phyloP scores from a whole-genome alignment of 2,797 vertebrate species.

The Chromis chromis region DNA sequence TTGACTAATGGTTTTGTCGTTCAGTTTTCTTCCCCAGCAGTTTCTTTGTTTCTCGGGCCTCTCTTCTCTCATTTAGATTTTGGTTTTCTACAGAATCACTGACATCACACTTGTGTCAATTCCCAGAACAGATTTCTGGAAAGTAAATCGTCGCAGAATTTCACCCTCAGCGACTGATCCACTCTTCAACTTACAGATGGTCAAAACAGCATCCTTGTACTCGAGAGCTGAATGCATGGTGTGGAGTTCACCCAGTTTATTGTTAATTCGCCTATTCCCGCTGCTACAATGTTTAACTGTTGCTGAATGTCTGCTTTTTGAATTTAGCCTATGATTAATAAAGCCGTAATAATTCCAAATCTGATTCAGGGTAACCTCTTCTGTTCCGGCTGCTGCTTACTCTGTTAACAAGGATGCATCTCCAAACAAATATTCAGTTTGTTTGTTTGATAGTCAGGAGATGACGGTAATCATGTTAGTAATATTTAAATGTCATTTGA shows the following conservation, averaged over 20 bases:
- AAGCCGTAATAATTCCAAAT: constrained; percentile 81
- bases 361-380: constrained; percentile 64
- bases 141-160: constrained; percentile 64
- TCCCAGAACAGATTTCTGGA: constrained; percentile 42
- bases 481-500: too few relatives aligned
- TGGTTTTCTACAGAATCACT: constrained; percentile 33
- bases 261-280: constrained; percentile 79
- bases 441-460: constrained; percentile 13
- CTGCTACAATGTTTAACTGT: constrained; percentile 86
- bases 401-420: neutral
- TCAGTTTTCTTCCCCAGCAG: constrained; percentile 36
- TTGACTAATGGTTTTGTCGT: constrained; percentile 53
- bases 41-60: constrained; percentile 30
- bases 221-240: constrained; percentile 82
- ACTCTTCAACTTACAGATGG: constrained; percentile 48
- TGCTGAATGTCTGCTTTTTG: constrained; percentile 88
- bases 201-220: constrained; percentile 57
- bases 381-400: constrained; percentile 44
- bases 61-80: constrained; percentile 3
- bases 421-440: too few relatives aligned
- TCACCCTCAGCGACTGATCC: constrained; percentile 51
- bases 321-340: constrained; percentile 86
- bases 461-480: too few relatives aligned
- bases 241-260: constrained; percentile 78
- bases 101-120: constrained; percentile 21